Base-by-base conservation (phyloP, 2,113 vertebrate species). In the Rafetus swinhoei region DNA sequence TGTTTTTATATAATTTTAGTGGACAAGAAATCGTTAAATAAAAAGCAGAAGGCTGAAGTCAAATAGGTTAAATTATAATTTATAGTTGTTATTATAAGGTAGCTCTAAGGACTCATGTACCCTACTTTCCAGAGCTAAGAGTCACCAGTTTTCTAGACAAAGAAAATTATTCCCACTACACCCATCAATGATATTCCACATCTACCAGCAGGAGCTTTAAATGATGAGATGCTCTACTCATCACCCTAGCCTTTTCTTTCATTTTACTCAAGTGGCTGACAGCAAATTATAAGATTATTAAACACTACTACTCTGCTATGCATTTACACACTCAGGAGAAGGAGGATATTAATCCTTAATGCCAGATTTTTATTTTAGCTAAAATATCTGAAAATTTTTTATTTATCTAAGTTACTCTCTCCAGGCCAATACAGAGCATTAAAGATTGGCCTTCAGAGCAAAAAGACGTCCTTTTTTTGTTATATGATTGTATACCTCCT, bases 21-120 rank as follows among this genome's bases (percentile, higher is more conserved):
- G n/a, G n/a, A n/a, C n/a, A 4, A 69, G 80, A 95, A 79, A 72
- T 87, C 92, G 84, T 90, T 93, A 93, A 96, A 95, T 81, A n/a
- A 96, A 86, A 95, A 95, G 72, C 91, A 95, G 85, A 94, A 95
- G 74, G 83, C 77, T 93, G 27, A 32, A 90, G 82, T 74, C 92
- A 96, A 96, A 86, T 19, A 93, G 88, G 84, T 13, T 84, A 95
- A 92, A 85, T 84, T 74, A 60, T 9, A 50, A 96, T 86, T 95
- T 93, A 39, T n/a, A n/a, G n/a, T 57, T n/a, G 45, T 95, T 86
- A 89, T 57, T n/a, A 57, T 65, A 92, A 93, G 87, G 22, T 50
- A 5, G 15, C 56, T 50, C 29, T 91, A 95, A 93, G 55, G 87
- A 90, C 82, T 82, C 35, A 83, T 80, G 11, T 45, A 80, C 25